A percentile compares a stretch with the other conserved stretches of the same genome.
Evolutionary conservation across 2,888 invertebrate species (phyloP).

Genomic region (Serripes groenlandicus): DNA sequence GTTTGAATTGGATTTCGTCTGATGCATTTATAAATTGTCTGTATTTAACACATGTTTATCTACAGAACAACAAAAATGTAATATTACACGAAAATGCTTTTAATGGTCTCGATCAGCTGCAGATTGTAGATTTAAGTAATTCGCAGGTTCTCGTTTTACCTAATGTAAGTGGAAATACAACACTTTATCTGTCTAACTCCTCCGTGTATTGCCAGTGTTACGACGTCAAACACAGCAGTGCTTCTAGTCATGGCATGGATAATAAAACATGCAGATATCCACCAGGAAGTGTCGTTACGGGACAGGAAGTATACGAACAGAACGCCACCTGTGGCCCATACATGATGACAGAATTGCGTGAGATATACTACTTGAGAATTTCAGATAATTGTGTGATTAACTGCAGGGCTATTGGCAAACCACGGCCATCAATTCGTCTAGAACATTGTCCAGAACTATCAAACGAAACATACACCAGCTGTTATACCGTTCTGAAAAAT

Average conservation of each 20-base stretch:
- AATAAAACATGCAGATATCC: background rate
- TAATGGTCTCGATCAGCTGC: background rate
- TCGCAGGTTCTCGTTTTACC: slow-evolving; percentile 1
- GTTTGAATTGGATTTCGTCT: background rate
- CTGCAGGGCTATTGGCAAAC: slow-evolving; percentile 6
- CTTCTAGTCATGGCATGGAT: background rate
- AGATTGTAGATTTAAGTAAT: background rate
- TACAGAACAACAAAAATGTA: background rate
- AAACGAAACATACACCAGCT: background rate
- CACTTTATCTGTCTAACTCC: background rate
- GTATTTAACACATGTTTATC: background rate
- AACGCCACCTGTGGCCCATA: slow-evolving; percentile 9
- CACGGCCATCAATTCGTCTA: slow-evolving; percentile 2
- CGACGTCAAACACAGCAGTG: background rate
- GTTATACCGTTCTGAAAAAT: slow-evolving; percentile 2
- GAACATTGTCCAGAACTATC: slow-evolving; percentile 10
- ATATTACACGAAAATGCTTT: background rate
- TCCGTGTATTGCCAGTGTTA: background rate
- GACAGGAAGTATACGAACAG: too few species aligned
- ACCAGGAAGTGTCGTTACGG: too few species aligned
- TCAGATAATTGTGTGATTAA: slow-evolving; percentile 5
- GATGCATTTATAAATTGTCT: background rate
- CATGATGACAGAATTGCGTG: background rate
- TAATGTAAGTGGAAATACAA: background rate
- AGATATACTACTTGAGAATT: background rate